These are phyloP conservation scores for Philonicus albiceps DNA, from an alignment of 2,888 invertebrate genomes.

Conservation along the genomic window DNA sequence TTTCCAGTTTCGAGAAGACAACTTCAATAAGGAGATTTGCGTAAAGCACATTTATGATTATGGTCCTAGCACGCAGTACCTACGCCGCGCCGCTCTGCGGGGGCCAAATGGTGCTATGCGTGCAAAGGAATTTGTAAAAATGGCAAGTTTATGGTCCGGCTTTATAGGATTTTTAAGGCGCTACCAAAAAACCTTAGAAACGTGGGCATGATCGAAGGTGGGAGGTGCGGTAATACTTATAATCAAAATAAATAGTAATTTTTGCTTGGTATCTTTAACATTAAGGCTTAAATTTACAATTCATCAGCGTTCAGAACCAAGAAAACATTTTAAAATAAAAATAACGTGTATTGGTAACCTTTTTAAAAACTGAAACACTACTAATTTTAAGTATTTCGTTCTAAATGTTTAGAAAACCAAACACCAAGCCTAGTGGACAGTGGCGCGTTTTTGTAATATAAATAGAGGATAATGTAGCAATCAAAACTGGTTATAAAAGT, in stretches of 20 bases:
- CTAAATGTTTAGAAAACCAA: too few species aligned
- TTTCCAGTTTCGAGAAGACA: background rate
- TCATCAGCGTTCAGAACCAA: too few species aligned
- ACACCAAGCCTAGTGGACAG: too few species aligned
- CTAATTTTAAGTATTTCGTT: too few species aligned
- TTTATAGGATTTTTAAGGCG: background rate
- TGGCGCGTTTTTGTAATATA: too few species aligned
- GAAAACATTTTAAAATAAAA: too few species aligned
- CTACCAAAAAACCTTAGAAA: background rate
- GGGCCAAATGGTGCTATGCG: background rate
- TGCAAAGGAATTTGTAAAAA: constrained; percentile 1
- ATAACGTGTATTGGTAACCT: too few species aligned
- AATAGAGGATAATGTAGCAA: too few species aligned
- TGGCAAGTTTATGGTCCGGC: background rate
- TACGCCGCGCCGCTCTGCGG: background rate
- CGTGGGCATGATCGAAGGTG: too few species aligned
- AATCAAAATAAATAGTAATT: background rate
- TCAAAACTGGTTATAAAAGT: too few species aligned
- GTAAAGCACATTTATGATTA: constrained; percentile 36
- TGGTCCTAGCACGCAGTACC: background rate
- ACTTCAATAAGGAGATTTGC: constrained; percentile 33
- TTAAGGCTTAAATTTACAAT: background rate
- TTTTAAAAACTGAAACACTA: too few species aligned
- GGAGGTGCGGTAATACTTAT: background rate
- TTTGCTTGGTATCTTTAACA: background rate